Percentiles rank a stretch among this genome's conserved stretches.
These are phyloP conservation scores for Ostrea denselamellosa DNA, from an alignment of 1,140 invertebrate species.

Conservation along the genomic window DNA sequence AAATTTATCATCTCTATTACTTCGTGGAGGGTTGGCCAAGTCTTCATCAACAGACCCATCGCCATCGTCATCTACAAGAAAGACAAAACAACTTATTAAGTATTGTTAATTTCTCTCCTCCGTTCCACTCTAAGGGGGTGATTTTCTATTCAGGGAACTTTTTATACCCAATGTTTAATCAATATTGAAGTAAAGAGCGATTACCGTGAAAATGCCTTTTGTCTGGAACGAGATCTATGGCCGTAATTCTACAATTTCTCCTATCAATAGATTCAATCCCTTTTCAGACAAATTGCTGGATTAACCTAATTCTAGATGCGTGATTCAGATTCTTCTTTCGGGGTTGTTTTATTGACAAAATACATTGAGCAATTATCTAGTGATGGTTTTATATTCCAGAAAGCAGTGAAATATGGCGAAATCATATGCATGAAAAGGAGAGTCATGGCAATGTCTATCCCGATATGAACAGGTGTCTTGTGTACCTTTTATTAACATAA, in stretches of 20 bases:
- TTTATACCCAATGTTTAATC: background rate
- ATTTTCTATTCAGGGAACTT: background rate
- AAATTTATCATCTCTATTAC: conserved; percentile 26
- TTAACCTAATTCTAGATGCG: background rate
- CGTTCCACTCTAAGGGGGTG: background rate
- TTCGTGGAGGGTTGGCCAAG: conserved; percentile 54
- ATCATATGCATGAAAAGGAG: background rate
- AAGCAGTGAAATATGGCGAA: background rate
- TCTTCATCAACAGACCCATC: conserved; percentile 67
- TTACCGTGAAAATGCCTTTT: conserved; percentile 10
- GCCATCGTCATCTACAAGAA: conserved; percentile 64
- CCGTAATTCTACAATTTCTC: background rate
- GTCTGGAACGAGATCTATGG: background rate
- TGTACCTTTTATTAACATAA: background rate
- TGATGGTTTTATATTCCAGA: background rate
- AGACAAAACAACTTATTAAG: background rate
- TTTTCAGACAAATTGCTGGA: background rate
- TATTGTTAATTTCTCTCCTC: background rate
- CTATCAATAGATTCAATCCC: background rate
- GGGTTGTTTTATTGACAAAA: background rate
- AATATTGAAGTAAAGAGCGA: background rate
- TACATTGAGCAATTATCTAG: background rate
- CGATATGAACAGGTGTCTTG: background rate
- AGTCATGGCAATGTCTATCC: background rate
- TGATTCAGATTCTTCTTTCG: background rate